Percentiles rank a stretch among this genome's conserved stretches.
These are phyloP conservation scores for Ovis canadensis DNA, from an alignment of 2,113 vertebrate species.

Conservation along the genomic window DNA sequence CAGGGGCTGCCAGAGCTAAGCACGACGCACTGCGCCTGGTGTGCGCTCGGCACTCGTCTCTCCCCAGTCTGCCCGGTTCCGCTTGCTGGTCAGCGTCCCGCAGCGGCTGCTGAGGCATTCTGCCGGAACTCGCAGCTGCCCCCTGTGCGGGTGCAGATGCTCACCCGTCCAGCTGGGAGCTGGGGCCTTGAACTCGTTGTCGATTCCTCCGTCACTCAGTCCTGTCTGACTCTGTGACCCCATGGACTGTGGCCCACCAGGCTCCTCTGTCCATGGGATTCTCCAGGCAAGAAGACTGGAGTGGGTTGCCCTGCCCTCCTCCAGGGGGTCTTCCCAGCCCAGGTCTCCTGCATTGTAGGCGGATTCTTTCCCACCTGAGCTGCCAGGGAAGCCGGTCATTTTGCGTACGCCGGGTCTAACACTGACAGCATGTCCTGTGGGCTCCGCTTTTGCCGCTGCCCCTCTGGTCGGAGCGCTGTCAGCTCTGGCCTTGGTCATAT, in stretches of 20 bases:
- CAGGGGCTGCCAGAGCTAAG: neutral
- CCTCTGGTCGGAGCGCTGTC: fast-evolving
- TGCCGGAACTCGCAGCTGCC: neutral
- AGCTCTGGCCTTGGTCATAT: neutral
- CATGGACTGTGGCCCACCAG: neutral
- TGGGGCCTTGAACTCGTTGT: neutral
- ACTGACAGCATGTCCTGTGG: fast-evolving
- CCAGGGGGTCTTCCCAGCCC: neutral
- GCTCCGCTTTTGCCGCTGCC: neutral
- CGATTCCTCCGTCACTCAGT: neutral
- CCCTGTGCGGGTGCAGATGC: fast-evolving
- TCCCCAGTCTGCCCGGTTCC: neutral
- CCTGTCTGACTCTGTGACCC: neutral
- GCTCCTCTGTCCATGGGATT: neutral
- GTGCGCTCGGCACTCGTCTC: fast-evolving
- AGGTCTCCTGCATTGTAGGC: neutral
- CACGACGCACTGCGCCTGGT: fast-evolving
- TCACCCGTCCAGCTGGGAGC: fast-evolving
- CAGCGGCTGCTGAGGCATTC: fast-evolving
- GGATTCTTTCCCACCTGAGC: neutral
- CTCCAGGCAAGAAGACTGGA: neutral
- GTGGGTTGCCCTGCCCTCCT: neutral
- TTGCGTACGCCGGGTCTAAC: too few species aligned
- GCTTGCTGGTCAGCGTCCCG: neutral
- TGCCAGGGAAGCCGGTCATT: neutral